These are phyloP conservation scores for Callipepla californica DNA, from an alignment of 2,113 vertebrate species.

Conservation along the genomic window DNA sequence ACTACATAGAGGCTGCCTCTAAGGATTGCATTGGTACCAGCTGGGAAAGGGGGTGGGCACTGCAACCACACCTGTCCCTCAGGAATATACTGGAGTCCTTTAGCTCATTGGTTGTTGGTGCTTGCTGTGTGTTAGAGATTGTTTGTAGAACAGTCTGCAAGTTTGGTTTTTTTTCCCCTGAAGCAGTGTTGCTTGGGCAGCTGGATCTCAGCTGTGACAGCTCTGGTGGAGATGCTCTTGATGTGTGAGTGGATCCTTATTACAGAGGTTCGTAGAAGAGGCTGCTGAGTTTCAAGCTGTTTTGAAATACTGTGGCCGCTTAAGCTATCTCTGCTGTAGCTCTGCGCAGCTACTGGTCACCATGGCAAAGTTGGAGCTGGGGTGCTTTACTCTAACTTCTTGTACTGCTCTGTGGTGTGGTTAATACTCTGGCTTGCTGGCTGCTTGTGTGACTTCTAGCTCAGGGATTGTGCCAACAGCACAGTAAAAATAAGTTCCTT, in stretches of 20 bases:
- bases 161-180: not conserved
- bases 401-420: not conserved
- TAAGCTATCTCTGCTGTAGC: not conserved
- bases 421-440: not conserved
- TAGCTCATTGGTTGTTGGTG: rapidly evolving
- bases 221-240: not conserved
- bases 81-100: not conserved
- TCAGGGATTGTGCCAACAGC: not conserved
- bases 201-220: not conserved
- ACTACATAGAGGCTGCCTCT: not conserved
- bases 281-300: not conserved
- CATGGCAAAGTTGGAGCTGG: not conserved
- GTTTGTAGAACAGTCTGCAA: not conserved
- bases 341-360: not conserved
- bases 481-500: not conserved
- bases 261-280: not conserved
- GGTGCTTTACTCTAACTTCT: not conserved
- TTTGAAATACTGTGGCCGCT: not conserved
- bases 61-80: not conserved
- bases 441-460: not conserved
- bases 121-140: not conserved
- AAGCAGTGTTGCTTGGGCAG: not conserved
- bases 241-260: not conserved
- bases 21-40: not conserved
- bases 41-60: not conserved